Evolutionary conservation across 2,888 invertebrate genomes (phyloP).

Genomic region (Limenitis camilla): DNA sequence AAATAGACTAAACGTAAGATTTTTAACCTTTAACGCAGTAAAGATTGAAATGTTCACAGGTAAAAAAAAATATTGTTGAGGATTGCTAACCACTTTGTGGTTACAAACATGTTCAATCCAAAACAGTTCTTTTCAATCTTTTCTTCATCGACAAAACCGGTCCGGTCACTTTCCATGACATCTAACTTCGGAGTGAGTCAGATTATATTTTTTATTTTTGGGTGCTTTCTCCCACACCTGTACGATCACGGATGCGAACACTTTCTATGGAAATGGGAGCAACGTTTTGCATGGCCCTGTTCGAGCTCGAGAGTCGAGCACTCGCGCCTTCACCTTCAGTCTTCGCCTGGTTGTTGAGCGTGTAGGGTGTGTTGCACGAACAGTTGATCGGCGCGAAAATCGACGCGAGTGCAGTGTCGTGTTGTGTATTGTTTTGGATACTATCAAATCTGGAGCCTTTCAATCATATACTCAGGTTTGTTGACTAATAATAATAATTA

Average conservation of each 20-base stretch:
- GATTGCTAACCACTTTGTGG: no score
- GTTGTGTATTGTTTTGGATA: slow-evolving; percentile 42
- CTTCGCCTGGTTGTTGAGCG: slow-evolving; percentile 36
- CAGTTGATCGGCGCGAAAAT: slow-evolving; percentile 31
- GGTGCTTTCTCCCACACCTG: slow-evolving; percentile 73
- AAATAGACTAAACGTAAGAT: no score
- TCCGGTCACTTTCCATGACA: slow-evolving; percentile 59
- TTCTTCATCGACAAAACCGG: slow-evolving; percentile 39
- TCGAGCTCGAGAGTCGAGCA: slow-evolving; percentile 38
- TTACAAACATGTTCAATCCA: background rate
- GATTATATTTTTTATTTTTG: slow-evolving; percentile 47
- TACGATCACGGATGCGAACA: slow-evolving; percentile 67
- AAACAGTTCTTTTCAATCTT: slow-evolving; percentile 7
- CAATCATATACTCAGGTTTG: slow-evolving; percentile 49
- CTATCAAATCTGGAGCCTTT: slow-evolving; percentile 61
- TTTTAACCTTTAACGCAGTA: no score
- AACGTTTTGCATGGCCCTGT: slow-evolving; percentile 69
- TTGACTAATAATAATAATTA: slow-evolving; percentile 24
- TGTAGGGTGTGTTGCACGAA: slow-evolving; percentile 29
- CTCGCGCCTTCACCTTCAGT: slow-evolving; percentile 33
- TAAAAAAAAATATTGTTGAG: no score
- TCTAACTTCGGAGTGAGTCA: slow-evolving; percentile 50
- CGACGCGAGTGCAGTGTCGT: slow-evolving; percentile 52
- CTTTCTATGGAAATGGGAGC: slow-evolving; percentile 71
- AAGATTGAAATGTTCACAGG: no score